A percentile compares a stretch with the other conserved stretches of the same genome.
phyloP scores from a whole-genome alignment of 2,113 vertebrate species.

The Ranitomeya imitator region DNA sequence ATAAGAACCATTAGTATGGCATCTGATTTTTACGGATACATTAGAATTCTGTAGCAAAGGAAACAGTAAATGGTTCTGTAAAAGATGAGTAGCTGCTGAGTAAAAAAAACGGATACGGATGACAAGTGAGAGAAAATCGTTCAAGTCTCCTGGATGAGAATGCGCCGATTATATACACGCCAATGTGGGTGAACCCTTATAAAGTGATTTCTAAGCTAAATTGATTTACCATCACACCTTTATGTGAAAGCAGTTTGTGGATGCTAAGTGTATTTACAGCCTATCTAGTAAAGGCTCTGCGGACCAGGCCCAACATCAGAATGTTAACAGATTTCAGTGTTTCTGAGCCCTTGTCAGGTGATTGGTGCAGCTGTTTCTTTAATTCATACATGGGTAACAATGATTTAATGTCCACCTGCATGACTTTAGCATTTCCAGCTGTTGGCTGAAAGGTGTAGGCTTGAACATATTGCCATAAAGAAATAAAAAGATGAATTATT shows the following conservation, averaged over 20 bases:
- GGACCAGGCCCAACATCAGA: neutral
- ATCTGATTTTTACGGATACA: too few relatives aligned
- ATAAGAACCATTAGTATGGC: too few relatives aligned
- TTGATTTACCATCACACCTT: slow-evolving; percentile 30
- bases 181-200: too few relatives aligned
- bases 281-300: slow-evolving; percentile 19
- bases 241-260: slow-evolving; percentile 32
- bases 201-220: slow-evolving; percentile 5
- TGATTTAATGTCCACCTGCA: slow-evolving; percentile 53
- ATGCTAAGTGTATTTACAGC: slow-evolving; percentile 8
- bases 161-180: too few relatives aligned
- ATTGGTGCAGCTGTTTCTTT: slow-evolving; percentile 54
- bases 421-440: slow-evolving; percentile 54
- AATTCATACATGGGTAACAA: slow-evolving; percentile 33
- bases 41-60: too few relatives aligned
- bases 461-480: slow-evolving; percentile 42
- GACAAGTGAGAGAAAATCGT: too few relatives aligned
- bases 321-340: slow-evolving; percentile 32
- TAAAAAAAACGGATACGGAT: too few relatives aligned
- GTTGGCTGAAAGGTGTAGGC: slow-evolving; percentile 49
- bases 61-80: too few relatives aligned
- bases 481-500: slow-evolving; percentile 49
- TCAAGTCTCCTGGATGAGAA: too few relatives aligned
- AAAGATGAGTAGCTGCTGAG: too few relatives aligned
- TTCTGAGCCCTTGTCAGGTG: slow-evolving; percentile 17